Percentiles rank a stretch among this genome's conserved stretches.
Evolutionary conservation across 64 coral and sea anemone genomes (phyloP).

Genomic region (Platygyra sinensis): DNA sequence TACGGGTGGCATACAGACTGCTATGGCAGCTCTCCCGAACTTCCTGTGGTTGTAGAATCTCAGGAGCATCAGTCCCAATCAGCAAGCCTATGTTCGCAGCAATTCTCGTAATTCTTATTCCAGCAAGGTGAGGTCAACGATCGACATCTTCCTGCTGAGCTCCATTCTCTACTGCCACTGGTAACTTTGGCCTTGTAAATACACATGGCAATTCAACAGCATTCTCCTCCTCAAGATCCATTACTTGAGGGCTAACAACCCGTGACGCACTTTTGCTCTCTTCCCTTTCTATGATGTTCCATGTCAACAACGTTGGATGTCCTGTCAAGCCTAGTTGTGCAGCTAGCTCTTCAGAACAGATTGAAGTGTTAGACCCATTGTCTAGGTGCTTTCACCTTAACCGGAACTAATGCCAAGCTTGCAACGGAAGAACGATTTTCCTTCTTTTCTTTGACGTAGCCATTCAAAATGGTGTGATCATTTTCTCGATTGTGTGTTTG

Average conservation of each 20-base stretch:
- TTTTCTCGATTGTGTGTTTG: neutral
- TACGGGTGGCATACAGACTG: no score
- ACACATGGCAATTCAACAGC: no score
- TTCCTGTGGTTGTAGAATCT: neutral
- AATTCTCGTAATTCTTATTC: slow-evolving; percentile 21
- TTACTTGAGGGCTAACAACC: neutral
- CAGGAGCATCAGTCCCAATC: slow-evolving; percentile 7
- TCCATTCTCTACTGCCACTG: no score
- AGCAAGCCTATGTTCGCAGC: slow-evolving; percentile 14
- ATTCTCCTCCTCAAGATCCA: no score
- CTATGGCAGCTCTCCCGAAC: no score
- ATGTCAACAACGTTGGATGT: neutral
- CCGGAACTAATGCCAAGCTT: slow-evolving; percentile 13
- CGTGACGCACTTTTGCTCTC: neutral
- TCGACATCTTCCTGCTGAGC: no score
- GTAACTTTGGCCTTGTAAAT: no score
- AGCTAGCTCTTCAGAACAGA: neutral
- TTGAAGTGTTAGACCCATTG: neutral
- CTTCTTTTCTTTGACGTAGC: neutral
- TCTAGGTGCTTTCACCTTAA: slow-evolving; percentile 3
- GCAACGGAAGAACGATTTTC: neutral
- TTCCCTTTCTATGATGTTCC: neutral
- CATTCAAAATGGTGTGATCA: neutral
- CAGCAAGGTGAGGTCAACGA: slow-evolving; percentile 10
- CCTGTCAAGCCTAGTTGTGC: neutral